A percentile compares a stretch with the other conserved stretches of the same genome.
phyloP scores from a whole-genome alignment of 2,888 invertebrate species.

The Archaeoteleia sp. region DNA sequence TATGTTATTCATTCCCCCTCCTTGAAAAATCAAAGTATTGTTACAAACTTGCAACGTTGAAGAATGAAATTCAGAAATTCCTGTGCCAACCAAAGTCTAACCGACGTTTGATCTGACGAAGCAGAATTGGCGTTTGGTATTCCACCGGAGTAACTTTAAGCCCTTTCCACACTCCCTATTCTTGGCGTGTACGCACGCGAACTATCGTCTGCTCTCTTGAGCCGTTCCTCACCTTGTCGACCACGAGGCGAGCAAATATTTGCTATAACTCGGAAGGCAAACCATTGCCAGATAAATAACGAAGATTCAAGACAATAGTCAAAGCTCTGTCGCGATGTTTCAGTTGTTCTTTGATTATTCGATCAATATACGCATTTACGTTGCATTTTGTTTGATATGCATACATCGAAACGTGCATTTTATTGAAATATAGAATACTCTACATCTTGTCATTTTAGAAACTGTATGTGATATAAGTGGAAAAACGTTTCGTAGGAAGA shows the following conservation, averaged over 20 bases:
- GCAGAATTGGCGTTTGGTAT: constrained; percentile 68
- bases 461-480: constrained; percentile 8
- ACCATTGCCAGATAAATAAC: constrained; percentile 61
- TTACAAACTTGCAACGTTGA: constrained; percentile 38
- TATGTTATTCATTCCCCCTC: too few relatives aligned
- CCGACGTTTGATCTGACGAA: constrained; percentile 64
- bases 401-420: constrained; percentile 27
- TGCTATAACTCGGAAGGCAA: constrained; percentile 63
- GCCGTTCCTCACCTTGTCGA: constrained; percentile 61
- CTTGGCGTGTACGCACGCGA: constrained; percentile 63
- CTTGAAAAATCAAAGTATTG: constrained; percentile 38
- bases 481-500: constrained; percentile 1
- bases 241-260: constrained; percentile 68
- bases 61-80: constrained; percentile 58
- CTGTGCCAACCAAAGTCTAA: constrained; percentile 60
- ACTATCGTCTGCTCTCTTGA: constrained; percentile 64
- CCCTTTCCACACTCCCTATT: constrained; percentile 60
- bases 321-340: constrained; percentile 51
- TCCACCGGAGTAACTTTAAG: constrained; percentile 62
- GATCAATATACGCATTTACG: constrained; percentile 47
- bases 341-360: constrained; percentile 54
- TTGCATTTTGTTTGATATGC: constrained; percentile 44
- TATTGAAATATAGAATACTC: constrained; percentile 27
- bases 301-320: constrained; percentile 57
- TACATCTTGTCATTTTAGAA: constrained; percentile 10